Conservation (phyloP, 2,888 invertebrate genomes). For the Laothoe populi region DNA sequence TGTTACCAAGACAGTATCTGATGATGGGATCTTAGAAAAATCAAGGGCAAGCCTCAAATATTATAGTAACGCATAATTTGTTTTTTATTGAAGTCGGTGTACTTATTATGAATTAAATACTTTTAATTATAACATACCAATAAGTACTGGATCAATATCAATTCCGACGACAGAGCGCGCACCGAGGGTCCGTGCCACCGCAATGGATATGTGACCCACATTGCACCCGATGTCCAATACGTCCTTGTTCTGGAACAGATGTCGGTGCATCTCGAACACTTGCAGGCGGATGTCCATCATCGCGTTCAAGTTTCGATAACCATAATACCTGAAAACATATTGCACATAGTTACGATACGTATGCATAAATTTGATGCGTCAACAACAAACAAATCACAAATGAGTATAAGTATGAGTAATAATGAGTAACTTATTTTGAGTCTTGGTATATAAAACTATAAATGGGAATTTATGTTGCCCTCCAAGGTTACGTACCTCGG, state of each 20-base stretch:
- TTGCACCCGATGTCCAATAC: conserved; percentile 99
- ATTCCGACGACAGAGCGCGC: conserved; percentile 96
- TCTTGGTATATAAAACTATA: not conserved
- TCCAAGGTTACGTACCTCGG: too few relatives aligned
- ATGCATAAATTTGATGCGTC: not conserved
- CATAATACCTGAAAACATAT: conserved; percentile 91
- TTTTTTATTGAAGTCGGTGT: too few relatives aligned
- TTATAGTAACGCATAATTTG: too few relatives aligned
- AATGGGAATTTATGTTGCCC: not conserved
- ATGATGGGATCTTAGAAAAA: too few relatives aligned
- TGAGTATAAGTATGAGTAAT: not conserved
- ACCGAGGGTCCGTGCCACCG: conserved; percentile 93
- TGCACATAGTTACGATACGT: not conserved
- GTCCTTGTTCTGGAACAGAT: conserved; percentile 95
- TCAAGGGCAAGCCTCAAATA: too few relatives aligned
- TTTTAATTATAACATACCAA: conserved; percentile 86
- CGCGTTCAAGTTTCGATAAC: conserved; percentile 94
- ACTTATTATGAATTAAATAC: too few relatives aligned
- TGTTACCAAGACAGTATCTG: too few relatives aligned
- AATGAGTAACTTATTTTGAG: not conserved
- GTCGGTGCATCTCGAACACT: conserved; percentile 90
- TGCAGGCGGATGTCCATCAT: conserved; percentile 93
- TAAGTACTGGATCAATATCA: conserved; percentile 96
- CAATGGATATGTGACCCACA: conserved; percentile 96
- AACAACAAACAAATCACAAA: not conserved